phyloP scores from a whole-genome alignment of 2,888 invertebrate species.

The Diogma glabrata region DNA sequence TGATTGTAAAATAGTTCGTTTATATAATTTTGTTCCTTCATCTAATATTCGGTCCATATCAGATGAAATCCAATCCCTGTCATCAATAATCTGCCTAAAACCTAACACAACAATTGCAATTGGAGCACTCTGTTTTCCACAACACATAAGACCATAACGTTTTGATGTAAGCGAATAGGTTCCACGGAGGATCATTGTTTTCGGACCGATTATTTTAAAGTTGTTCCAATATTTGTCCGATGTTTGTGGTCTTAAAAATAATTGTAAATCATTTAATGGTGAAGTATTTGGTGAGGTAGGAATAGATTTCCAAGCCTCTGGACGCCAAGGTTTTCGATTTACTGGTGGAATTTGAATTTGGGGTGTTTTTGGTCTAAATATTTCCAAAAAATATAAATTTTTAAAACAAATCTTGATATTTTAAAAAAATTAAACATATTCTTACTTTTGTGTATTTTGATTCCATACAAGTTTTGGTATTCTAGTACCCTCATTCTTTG shows the following conservation, averaged over 20 bases:
- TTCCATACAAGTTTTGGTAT: no score
- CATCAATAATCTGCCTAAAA: constrained; percentile 14
- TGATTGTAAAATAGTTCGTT: neutral
- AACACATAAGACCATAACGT: neutral
- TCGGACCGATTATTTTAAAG: constrained; percentile 5
- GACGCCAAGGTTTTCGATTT: neutral
- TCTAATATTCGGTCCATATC: constrained; percentile 18
- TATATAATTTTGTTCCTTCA: constrained; percentile 19
- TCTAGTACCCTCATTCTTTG: no score
- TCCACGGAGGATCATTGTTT: neutral
- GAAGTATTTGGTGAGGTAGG: neutral
- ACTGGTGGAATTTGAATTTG: neutral
- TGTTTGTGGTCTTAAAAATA: neutral
- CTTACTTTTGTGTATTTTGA: no score
- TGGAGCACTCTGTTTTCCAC: constrained; percentile 15
- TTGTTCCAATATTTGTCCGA: neutral
- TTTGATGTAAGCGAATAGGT: neutral
- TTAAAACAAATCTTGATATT: no score
- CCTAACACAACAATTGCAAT: constrained; percentile 19
- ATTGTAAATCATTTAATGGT: neutral
- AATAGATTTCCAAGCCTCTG: neutral
- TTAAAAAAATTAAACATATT: no score
- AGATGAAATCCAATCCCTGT: constrained; percentile 9
- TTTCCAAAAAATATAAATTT: no score
- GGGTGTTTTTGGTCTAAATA: neutral